phyloP scores from a whole-genome alignment of 2,888 invertebrate genomes.

The Andrena haemorrhoa region DNA sequence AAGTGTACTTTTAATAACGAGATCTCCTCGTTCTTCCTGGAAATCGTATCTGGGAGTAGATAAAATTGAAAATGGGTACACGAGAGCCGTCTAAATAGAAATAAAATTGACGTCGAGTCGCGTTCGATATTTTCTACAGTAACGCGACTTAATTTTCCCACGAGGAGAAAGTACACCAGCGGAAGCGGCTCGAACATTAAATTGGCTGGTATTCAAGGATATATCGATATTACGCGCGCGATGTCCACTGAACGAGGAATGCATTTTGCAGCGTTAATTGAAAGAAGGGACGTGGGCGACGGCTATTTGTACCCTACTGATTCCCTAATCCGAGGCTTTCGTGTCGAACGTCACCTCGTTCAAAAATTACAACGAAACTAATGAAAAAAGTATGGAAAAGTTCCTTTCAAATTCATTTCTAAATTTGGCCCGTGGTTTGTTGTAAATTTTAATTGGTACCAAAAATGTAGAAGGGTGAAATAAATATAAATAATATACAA shows the following conservation, averaged over 20 bases:
- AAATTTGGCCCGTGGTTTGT: too few relatives aligned
- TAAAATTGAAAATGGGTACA: neutral
- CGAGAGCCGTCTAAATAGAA: neutral
- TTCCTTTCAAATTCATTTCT: too few relatives aligned
- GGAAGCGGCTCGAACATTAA: neutral
- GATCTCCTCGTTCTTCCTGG: neutral
- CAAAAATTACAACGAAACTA: too few relatives aligned
- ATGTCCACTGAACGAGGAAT: neutral
- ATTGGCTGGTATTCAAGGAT: slow-evolving; percentile 28
- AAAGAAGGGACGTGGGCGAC: neutral
- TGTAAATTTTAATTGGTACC: too few relatives aligned
- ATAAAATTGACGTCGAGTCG: neutral
- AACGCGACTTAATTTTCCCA: neutral
- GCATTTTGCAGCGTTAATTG: slow-evolving; percentile 16
- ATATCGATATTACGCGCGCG: slow-evolving; percentile 23
- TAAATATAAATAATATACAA: too few relatives aligned
- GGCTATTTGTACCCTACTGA: neutral
- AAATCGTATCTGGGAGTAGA: neutral
- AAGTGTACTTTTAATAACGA: neutral
- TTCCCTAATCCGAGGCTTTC: neutral
- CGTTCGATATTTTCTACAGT: neutral
- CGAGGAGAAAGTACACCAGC: neutral
- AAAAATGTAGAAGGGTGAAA: too few relatives aligned
- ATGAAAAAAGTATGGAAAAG: too few relatives aligned
- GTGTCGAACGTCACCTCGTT: too few relatives aligned